Evolutionary conservation across 2,797 vertebrate species (phyloP).

Genomic region (Florisuga fusca): DNA sequence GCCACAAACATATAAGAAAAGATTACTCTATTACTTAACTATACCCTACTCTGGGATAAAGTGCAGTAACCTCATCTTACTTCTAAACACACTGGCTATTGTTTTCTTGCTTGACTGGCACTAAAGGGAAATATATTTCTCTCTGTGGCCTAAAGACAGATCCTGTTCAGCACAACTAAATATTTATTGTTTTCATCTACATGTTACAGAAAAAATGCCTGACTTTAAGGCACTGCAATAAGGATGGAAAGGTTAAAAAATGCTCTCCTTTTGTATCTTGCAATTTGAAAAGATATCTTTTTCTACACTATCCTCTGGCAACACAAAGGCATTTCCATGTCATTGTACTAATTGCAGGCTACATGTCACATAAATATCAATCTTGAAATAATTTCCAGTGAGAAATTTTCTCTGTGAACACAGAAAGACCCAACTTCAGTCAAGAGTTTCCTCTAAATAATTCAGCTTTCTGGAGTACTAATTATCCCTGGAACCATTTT

Average conservation of each 20-base stretch:
- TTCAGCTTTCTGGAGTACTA: neutral
- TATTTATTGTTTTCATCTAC: neutral
- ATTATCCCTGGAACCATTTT: neutral
- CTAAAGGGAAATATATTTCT: neutral
- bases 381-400: neutral
- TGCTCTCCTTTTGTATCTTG: neutral
- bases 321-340: neutral
- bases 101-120: conserved; percentile 21
- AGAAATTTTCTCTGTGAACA: neutral
- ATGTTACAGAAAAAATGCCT: neutral
- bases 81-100: conserved; percentile 11
- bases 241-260: neutral
- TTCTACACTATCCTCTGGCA: neutral
- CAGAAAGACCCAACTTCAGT: neutral
- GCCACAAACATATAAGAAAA: neutral
- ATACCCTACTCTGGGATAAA: neutral
- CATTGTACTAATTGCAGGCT: neutral
- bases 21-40: neutral
- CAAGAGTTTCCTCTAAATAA: neutral
- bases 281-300: neutral
- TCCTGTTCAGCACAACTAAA: neutral
- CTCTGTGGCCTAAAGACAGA: neutral
- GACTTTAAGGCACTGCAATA: neutral
- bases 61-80: neutral
- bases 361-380: neutral